Evolutionary conservation across 23 tunicate species (phyloP), one percentile per base, ranked within the genome.

Genomic region (Halocynthia roretzi): DNA sequence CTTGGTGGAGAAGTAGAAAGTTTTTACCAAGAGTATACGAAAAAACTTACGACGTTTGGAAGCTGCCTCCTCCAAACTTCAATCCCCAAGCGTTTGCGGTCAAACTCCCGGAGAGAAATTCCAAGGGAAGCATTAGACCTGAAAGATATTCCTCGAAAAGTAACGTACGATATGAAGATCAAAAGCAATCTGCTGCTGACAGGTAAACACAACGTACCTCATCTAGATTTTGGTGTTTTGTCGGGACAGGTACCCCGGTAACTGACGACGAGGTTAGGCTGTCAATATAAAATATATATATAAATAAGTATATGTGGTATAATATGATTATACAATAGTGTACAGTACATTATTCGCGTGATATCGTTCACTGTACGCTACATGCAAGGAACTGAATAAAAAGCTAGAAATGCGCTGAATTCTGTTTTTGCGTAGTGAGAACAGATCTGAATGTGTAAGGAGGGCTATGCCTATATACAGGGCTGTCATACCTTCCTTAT

Each of bases 71-170:
- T 51, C 94, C 87, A 7, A 75, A 88, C 62, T 88, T 88, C 60
- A 88, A 88, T 71, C 84, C 94, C 21, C 87, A 88, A 79, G 87
- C 87, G 10, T 88, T 88, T 58, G 83, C 74, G 56, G 68, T 84
- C 14, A 19, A 64, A 17, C 87, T 87, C 11, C 49, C 62, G 12
- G 54, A 76, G 55, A 22, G 84, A 23, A 83, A 73, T 50, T 18
- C 67, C 5, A 56, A 72, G 53, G 84, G 65, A 22, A 71, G 82
- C 18, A 78, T 72, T 0, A 61, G 72, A 40, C 86, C 86, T n/a
- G 70, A 65, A 15, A 65, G 31, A 65, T 65, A 65, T 15, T 5
- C 22, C 22, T 20, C 22, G 22, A 48, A 65, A 14, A 20, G 49
- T 8, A 65, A 48, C 19, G 31, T 0, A 9, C 22, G 31, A 65